Conservation (phyloP, 2,888 invertebrate species). For the Coelopa pilipes region DNA sequence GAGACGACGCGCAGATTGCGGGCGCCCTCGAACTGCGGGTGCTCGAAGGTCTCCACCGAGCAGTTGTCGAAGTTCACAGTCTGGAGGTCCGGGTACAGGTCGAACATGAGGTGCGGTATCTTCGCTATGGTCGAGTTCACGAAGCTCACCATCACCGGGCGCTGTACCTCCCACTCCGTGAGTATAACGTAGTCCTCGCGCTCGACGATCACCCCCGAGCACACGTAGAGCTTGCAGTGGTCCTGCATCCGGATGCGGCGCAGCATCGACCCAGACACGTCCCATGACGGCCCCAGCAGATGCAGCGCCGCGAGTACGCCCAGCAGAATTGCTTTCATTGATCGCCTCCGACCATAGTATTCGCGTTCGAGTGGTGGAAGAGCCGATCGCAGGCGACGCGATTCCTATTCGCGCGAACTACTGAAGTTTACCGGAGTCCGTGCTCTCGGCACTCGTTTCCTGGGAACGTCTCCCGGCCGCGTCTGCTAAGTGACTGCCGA, state of each 20-base stretch:
- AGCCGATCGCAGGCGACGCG: background rate
- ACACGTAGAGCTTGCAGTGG: constrained; percentile 59
- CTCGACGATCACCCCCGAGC: constrained; percentile 57
- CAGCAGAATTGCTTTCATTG: constrained; percentile 36
- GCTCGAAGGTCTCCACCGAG: constrained; percentile 61
- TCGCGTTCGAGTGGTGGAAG: background rate
- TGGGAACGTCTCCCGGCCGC: background rate
- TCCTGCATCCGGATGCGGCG: constrained; percentile 65
- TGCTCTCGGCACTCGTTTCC: background rate
- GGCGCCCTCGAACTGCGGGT: constrained; percentile 64
- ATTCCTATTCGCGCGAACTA: background rate
- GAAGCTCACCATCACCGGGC: constrained; percentile 58
- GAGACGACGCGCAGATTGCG: constrained; percentile 62
- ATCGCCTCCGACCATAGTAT: background rate
- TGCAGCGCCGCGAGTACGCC: constrained; percentile 36
- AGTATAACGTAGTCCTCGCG: constrained; percentile 63
- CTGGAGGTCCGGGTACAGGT: constrained; percentile 63
- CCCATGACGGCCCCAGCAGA: constrained; percentile 7
- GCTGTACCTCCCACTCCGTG: constrained; percentile 58
- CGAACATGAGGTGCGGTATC: constrained; percentile 63
- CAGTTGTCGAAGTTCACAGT: constrained; percentile 63
- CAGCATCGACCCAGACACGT: constrained; percentile 52
- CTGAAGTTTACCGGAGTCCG: background rate
- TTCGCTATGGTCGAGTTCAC: constrained; percentile 63
- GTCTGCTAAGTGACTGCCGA: constrained; percentile 23